phyloP scores from a whole-genome alignment of 2,797 vertebrate species.

The Rhinophrynus dorsalis region DNA sequence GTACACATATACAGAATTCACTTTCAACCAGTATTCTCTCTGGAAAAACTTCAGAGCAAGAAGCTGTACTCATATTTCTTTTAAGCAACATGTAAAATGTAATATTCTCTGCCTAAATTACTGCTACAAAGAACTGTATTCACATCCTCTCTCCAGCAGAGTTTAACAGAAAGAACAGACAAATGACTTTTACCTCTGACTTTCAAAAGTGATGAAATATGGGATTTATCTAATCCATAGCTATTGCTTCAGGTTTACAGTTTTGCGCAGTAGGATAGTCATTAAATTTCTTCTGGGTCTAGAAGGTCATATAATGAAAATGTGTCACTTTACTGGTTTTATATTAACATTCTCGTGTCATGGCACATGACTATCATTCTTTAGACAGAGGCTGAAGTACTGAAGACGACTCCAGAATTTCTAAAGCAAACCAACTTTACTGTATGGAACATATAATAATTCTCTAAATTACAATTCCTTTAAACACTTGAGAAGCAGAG shows the following conservation, averaged over 20 bases:
- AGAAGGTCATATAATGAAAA: constrained; percentile 30
- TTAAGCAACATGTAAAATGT: not conserved
- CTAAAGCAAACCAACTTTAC: too few relatives aligned
- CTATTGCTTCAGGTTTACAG: constrained; percentile 22
- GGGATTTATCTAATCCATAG: constrained; percentile 35
- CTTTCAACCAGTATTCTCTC: not conserved
- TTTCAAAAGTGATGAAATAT: constrained; percentile 38
- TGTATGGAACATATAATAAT: too few relatives aligned
- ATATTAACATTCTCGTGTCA: constrained; percentile 13
- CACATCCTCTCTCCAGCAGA: constrained; percentile 5
- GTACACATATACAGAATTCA: constrained; percentile 2
- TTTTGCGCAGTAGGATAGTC: constrained; percentile 7
- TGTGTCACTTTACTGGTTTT: constrained; percentile 6
- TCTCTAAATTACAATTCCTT: too few relatives aligned
- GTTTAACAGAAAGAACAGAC: constrained; percentile 8
- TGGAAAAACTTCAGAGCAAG: not conserved
- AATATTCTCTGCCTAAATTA: constrained; percentile 1
- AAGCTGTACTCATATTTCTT: not conserved
- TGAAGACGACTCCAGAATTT: too few relatives aligned
- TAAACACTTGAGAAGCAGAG: too few relatives aligned
- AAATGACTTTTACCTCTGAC: constrained; percentile 32
- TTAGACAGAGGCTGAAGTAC: too few relatives aligned
- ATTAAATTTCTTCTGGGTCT: constrained; percentile 14
- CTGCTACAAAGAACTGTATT: constrained; percentile 8
- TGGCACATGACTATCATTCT: not conserved